Base-by-base conservation (phyloP, 2,888 invertebrate genomes). In the Philereme transversata region DNA sequence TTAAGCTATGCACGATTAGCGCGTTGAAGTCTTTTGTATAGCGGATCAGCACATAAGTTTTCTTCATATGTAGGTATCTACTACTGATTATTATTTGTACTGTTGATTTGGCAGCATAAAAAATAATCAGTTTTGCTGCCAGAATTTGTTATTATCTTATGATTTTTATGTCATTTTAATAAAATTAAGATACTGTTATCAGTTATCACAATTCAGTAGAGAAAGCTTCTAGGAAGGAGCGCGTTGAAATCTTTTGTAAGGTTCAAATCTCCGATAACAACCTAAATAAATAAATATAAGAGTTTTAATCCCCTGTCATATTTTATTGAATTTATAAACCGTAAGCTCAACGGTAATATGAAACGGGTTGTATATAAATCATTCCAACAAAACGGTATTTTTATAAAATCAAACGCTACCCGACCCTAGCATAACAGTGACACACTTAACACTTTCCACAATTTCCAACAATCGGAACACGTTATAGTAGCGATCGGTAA, bases 21-120 rank as follows among this genome's bases (percentile, higher is more conserved):
- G 78, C 90, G 90, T 91, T 88, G 84, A 89, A 81, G 78, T 90
- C 90, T 90, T 90, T 87, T 87, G 80, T 88, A 87, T 73, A 75
- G 65, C 65, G 69, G 72, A 74, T 6, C 22, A 41, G 41, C 52
- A 36, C 43, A 4, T 36, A 48, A 47, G 41, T 35, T 49, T 49
- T 56, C 43, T 8, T 22, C 22, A 22, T 3, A 22, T 2, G 22
- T 22, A 22, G 22, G 22, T 22, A 22, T 22, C 22, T 22, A 22
- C 22, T 22, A 22, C 22, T 3, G 22, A 22, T 3, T 22, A 3
- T 22, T 22, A 22, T 22, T 22, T 22, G 22, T 22, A 22, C 22
- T 22, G 1, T 22, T 22, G 22, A 22, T 22, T 22, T 22, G 22
- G 22, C 22, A 22, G 3, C 22, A 22, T 22, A 22, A 22, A 22